A percentile compares a stretch with the other conserved stretches of the same genome.
phyloP scores from a whole-genome alignment of 1,140 invertebrate species.

The Alviniconcha marisindica region DNA sequence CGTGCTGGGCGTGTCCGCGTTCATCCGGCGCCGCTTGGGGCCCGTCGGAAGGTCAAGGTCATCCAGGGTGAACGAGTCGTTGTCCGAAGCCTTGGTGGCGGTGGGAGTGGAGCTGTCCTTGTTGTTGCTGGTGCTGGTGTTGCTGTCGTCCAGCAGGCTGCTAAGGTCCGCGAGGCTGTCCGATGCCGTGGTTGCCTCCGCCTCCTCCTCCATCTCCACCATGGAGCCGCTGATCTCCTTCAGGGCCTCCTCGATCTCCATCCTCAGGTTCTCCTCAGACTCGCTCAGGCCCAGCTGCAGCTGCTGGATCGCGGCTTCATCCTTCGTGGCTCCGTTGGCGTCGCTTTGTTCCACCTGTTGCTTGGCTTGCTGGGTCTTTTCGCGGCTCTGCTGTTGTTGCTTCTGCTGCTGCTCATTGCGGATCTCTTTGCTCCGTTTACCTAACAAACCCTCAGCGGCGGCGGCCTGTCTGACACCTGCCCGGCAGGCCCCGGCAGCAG shows the following conservation, averaged over 20 bases:
- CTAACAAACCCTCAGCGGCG: not conserved
- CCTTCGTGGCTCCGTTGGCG: too few relatives aligned
- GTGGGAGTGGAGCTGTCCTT: not conserved
- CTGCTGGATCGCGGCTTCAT: not conserved
- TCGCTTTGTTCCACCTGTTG: too few relatives aligned
- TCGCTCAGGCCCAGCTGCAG: conserved; percentile 12
- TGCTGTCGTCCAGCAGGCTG: not conserved
- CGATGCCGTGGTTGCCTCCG: not conserved
- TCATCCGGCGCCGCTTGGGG: conserved; percentile 59
- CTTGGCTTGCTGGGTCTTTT: not conserved
- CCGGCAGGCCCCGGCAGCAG: not conserved
- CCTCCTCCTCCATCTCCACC: conserved; percentile 33
- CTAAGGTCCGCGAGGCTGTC: not conserved
- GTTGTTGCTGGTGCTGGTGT: not conserved
- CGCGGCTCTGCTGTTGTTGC: not conserved
- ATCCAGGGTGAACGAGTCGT: not conserved
- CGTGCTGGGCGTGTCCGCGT: conserved; percentile 52
- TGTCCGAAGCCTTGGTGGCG: not conserved
- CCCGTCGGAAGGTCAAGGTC: conserved; percentile 52
- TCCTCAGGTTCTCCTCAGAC: conserved; percentile 35
- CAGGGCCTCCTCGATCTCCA: conserved; percentile 14
- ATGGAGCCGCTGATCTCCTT: conserved; percentile 27
- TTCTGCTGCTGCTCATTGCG: conserved; percentile 32
- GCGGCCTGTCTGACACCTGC: not conserved
- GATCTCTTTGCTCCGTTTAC: conserved; percentile 33